Evolutionary conservation across 2,113 vertebrate species (phyloP).

Genomic region (Osmerus eperlanus): DNA sequence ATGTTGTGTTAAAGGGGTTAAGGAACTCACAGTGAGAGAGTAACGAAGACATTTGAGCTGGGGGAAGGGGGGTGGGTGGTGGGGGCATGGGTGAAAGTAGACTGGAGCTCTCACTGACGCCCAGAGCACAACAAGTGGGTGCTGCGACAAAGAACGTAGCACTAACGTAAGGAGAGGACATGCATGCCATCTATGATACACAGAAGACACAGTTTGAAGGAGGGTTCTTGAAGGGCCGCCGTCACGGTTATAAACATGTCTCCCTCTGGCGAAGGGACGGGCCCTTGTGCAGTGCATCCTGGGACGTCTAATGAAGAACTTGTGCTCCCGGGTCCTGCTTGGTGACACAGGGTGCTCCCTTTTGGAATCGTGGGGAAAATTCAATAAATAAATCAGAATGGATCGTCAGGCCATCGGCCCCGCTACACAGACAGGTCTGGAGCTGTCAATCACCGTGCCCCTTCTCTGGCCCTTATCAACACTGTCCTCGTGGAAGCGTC

Average conservation of each 20-base stretch:
- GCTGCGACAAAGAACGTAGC: background rate
- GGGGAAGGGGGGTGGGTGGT: background rate
- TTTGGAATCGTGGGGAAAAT: conserved; percentile 25
- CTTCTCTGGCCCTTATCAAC: conserved; percentile 18
- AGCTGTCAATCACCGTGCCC: background rate
- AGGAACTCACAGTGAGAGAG: conserved; percentile 60
- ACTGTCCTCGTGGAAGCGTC: conserved; percentile 37
- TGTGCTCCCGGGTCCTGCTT: conserved; percentile 38
- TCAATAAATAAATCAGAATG: conserved; percentile 1
- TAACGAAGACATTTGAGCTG: background rate
- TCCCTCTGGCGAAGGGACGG: conserved; percentile 28
- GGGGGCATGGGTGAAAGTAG: background rate
- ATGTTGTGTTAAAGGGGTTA: conserved; percentile 55
- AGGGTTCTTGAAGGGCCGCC: background rate
- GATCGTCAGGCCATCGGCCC: background rate
- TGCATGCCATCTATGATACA: conserved; percentile 14
- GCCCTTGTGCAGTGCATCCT: conserved; percentile 44
- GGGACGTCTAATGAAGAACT: conserved; percentile 44
- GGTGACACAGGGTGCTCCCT: background rate
- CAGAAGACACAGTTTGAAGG: too few relatives aligned
- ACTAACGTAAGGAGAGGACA: conserved; percentile 10
- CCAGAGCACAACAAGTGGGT: too few relatives aligned
- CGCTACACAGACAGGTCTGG: background rate
- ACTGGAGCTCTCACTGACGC: too few relatives aligned
- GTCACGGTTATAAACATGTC: conserved; percentile 30